A percentile compares a stretch with the other conserved stretches of the same genome.
Conservation (phyloP, 2,113 vertebrate species). For the Tursiops truncatus region DNA sequence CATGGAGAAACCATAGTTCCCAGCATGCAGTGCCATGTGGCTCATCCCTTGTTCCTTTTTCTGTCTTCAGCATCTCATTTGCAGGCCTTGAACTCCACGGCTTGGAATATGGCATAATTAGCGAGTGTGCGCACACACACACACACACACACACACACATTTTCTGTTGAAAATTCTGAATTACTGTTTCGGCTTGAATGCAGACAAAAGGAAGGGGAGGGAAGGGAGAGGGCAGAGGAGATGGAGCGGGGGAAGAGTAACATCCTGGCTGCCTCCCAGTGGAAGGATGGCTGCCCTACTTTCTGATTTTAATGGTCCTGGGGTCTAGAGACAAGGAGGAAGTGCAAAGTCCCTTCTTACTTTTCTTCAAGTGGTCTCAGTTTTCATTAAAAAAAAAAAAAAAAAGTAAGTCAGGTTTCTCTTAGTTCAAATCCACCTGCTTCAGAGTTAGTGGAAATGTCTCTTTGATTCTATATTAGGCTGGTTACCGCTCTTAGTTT, state of each 20-base stretch:
- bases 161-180: not conserved
- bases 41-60: not conserved
- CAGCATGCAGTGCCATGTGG: not conserved
- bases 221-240: not conserved
- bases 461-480: not conserved
- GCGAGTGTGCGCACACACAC: no score
- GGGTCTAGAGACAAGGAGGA: not conserved
- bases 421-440: not conserved
- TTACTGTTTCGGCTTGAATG: not conserved
- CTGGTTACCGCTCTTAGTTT: not conserved
- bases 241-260: accelerated
- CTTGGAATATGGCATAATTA: not conserved
- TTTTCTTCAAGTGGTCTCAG: not conserved
- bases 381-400: not conserved
- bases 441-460: not conserved
- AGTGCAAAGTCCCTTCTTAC: not conserved
- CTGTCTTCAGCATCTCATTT: not conserved
- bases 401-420: not conserved
- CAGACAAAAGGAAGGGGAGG: not conserved
- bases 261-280: not conserved
- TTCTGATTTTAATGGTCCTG: not conserved
- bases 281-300: not conserved
- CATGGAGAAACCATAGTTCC: not conserved
- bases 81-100: not conserved
- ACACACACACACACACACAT: not conserved